phyloP scores from a whole-genome alignment of 2,888 invertebrate species.

The Scaptodrosophila latifasciaeformis region DNA sequence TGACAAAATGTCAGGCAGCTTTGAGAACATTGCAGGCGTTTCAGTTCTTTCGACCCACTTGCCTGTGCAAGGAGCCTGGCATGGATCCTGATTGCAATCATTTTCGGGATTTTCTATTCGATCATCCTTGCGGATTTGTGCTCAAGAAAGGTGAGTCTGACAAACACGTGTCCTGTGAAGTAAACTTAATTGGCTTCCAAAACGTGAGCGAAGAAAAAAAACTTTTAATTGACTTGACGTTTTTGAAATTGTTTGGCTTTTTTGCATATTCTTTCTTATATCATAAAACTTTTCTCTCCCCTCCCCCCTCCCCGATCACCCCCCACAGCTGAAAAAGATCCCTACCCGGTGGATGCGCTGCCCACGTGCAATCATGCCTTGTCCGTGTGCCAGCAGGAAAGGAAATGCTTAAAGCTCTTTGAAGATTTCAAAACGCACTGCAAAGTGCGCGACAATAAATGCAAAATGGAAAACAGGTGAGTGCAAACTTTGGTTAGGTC shows the following conservation, averaged over 20 bases:
- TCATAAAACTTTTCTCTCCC: no score
- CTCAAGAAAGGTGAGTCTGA: constrained; percentile 85
- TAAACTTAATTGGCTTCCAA: background rate
- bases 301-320: no score
- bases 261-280: background rate
- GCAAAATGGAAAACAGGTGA: constrained; percentile 92
- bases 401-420: constrained; percentile 86
- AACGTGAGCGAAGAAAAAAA: background rate
- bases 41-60: constrained; percentile 94
- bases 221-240: background rate
- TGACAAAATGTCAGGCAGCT: constrained; percentile 94
- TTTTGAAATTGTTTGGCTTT: background rate
- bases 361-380: constrained; percentile 93
- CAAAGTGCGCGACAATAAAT: constrained; percentile 89
- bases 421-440: constrained; percentile 92
- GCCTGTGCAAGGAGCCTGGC: constrained; percentile 92
- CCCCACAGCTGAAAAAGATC: constrained; percentile 86
- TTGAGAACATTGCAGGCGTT: constrained; percentile 91
- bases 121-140: constrained; percentile 94
- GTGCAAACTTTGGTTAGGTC: constrained; percentile 50
- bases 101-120: constrained; percentile 93
- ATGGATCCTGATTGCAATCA: constrained; percentile 94
- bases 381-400: constrained; percentile 88
- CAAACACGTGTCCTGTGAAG: background rate
- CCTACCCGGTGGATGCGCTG: constrained; percentile 90